Percentiles rank a stretch among this genome's conserved stretches.
Conservation (phyloP, 2,797 vertebrate species). For the Allobates femoralis region DNA sequence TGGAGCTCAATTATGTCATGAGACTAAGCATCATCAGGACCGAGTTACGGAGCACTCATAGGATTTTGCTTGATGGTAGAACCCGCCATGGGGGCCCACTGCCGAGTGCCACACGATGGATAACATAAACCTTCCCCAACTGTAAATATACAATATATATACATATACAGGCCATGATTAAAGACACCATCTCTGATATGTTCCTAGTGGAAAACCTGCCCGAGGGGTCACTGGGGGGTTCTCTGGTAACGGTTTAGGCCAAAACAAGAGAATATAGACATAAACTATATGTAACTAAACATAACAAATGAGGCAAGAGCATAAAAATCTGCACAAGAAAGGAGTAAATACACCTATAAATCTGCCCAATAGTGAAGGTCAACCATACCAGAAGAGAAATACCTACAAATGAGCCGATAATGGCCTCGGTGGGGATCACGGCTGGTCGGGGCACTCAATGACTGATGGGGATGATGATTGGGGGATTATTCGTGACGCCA, state of each 20-base stretch:
- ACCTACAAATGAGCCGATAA: no score
- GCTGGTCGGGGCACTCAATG: no score
- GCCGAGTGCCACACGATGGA: not conserved
- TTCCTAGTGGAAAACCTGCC: not conserved
- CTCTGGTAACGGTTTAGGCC: not conserved
- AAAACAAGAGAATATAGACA: not conserved
- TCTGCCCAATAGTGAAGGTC: no score
- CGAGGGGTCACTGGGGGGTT: not conserved
- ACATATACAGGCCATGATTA: constrained; percentile 13
- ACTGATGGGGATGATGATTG: no score
- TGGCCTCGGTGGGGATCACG: no score
- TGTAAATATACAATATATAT: constrained; percentile 17
- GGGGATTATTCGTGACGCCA: no score
- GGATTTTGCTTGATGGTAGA: no score
- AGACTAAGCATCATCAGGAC: no score
- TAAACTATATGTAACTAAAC: not conserved
- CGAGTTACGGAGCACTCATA: not conserved
- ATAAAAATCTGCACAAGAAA: not conserved
- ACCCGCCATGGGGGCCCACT: not conserved
- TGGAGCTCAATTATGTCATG: no score
- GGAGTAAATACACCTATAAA: no score
- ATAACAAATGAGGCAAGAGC: not conserved
- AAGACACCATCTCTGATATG: not conserved
- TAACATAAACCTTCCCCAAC: constrained; percentile 2
- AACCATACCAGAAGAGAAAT: not conserved